Conservation (phyloP, 2,797 vertebrate species). For the Sebastes miniatus region DNA sequence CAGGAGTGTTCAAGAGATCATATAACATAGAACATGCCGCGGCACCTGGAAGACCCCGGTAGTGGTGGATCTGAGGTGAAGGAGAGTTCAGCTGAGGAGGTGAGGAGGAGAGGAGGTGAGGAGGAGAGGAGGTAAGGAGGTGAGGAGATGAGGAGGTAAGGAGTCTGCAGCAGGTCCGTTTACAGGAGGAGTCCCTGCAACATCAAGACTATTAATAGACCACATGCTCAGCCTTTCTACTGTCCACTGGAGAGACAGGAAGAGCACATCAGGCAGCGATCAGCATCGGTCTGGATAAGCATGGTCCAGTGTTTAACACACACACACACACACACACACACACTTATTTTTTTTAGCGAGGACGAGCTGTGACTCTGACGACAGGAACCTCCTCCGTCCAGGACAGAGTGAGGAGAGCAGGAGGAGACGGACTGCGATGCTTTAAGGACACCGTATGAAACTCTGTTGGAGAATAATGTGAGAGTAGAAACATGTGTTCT, state of each 20-base stretch:
- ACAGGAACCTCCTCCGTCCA: not conserved
- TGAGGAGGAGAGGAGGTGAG: no score
- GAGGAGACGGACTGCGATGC: not conserved
- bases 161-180: not conserved
- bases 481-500: no score
- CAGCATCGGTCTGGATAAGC: not conserved
- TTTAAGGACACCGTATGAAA: slow-evolving; percentile 7
- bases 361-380: not conserved
- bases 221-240: not conserved
- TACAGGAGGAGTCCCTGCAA: not conserved
- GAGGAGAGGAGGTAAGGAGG: no score
- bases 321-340: not conserved
- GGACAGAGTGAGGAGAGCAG: not conserved
- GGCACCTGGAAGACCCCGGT: not conserved
- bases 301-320: not conserved
- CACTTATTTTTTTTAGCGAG: not conserved
- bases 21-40: not conserved
- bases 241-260: not conserved
- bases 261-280: not conserved
- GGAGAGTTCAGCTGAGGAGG: not conserved
- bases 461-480: not conserved
- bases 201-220: not conserved
- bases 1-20: not conserved
- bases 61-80: not conserved
- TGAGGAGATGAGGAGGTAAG: no score